Evolutionary conservation across 2,888 invertebrate species (phyloP).

Genomic region (Agrotis clavis): DNA sequence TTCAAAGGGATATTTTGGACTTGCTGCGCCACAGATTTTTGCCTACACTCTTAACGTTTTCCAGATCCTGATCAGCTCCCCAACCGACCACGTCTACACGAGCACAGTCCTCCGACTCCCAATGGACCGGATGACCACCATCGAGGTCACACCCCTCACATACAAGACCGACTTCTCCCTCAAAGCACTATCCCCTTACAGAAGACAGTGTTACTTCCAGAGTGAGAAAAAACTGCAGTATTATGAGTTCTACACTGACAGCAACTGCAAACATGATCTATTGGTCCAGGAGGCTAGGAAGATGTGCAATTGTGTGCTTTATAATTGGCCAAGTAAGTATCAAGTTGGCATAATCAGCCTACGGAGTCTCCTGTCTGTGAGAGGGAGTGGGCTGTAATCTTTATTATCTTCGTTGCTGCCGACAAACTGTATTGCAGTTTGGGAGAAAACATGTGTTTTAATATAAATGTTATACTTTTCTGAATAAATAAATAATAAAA

Average conservation of each 20-base stretch:
- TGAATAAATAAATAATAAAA: too few species aligned
- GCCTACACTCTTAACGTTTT: too few species aligned
- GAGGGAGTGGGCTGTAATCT: too few species aligned
- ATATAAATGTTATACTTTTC: too few species aligned
- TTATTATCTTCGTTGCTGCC: too few species aligned
- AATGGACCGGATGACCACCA: slow-evolving; percentile 86
- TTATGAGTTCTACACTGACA: slow-evolving; percentile 88
- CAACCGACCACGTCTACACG: slow-evolving; percentile 85
- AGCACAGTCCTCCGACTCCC: slow-evolving; percentile 86
- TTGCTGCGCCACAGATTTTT: too few species aligned
- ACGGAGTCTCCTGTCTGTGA: too few species aligned
- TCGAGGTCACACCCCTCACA: slow-evolving; percentile 85
- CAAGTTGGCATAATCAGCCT: not conserved
- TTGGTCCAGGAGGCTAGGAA: slow-evolving; percentile 85
- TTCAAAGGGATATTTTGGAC: too few species aligned
- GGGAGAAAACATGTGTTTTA: too few species aligned
- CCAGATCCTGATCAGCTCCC: slow-evolving; percentile 85
- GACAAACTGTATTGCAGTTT: too few species aligned
- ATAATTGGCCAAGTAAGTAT: slow-evolving; percentile 86
- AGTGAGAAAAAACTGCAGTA: slow-evolving; percentile 82
- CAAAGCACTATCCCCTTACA: slow-evolving; percentile 76
- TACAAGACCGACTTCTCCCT: slow-evolving; percentile 84
- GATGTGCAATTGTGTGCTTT: slow-evolving; percentile 86
- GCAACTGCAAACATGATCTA: slow-evolving; percentile 90
- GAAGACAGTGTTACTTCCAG: slow-evolving; percentile 87